Evolutionary conservation across 2,888 invertebrate species (phyloP).

Genomic region (Synergus japonicus): DNA sequence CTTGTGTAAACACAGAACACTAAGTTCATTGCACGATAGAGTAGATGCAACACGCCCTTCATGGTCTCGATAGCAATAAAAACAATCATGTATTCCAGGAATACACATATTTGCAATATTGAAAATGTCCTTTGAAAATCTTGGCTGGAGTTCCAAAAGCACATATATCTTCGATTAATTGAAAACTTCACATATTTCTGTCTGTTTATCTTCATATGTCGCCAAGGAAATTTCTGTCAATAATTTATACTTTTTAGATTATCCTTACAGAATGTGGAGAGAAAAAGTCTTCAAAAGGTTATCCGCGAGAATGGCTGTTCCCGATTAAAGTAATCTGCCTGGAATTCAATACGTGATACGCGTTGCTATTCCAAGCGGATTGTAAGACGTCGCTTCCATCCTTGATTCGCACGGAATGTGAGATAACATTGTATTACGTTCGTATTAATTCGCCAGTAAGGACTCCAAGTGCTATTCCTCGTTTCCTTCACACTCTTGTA

Average conservation of each 20-base stretch:
- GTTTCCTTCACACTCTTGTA: background rate
- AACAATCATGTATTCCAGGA: background rate
- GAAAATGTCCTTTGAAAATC: background rate
- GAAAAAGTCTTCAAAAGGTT: background rate
- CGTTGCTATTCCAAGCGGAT: slow-evolving; percentile 45
- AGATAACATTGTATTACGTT: slow-evolving; percentile 59
- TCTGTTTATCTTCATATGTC: too few relatives aligned
- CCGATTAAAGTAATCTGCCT: slow-evolving; percentile 61
- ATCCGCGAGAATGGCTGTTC: slow-evolving; percentile 57
- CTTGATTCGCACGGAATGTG: slow-evolving; percentile 57
- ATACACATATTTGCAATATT: background rate
- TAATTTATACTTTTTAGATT: too few relatives aligned
- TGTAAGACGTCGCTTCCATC: slow-evolving; percentile 56
- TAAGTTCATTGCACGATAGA: background rate
- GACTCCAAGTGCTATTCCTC: slow-evolving; percentile 24
- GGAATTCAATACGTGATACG: slow-evolving; percentile 61
- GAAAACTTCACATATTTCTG: too few relatives aligned
- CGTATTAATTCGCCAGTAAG: slow-evolving; percentile 51
- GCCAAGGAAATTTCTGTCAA: too few relatives aligned
- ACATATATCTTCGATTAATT: too few relatives aligned
- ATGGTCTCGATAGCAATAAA: background rate
- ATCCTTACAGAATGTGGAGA: background rate
- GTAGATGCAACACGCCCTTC: background rate
- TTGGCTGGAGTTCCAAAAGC: background rate
- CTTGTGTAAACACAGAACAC: slow-evolving; percentile 3